Conservation (phyloP, 1,140 invertebrate genomes). For the Drosophila varians region DNA sequence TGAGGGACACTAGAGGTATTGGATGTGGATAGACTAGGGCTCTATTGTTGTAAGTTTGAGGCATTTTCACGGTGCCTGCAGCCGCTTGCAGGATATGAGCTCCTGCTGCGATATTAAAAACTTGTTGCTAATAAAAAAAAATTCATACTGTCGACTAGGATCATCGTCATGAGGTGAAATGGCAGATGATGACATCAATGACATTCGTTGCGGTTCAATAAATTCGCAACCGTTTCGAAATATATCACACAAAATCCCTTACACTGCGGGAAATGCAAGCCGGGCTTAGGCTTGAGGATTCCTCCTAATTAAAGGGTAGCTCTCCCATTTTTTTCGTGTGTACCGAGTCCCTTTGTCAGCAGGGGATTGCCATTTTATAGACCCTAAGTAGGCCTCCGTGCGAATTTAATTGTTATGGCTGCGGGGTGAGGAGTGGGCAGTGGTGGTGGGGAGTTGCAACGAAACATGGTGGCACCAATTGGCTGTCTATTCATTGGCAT, state of each 20-base stretch:
- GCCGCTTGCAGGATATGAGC: slow-evolving; percentile 35
- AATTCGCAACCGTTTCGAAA: slow-evolving; percentile 67
- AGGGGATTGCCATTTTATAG: slow-evolving; percentile 33
- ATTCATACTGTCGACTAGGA: slow-evolving; percentile 26
- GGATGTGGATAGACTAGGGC: slow-evolving; percentile 45
- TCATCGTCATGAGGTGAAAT: slow-evolving; percentile 33
- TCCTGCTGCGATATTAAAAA: slow-evolving; percentile 75
- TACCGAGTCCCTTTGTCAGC: not conserved
- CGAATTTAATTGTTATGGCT: slow-evolving; percentile 69
- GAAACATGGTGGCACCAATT: slow-evolving; percentile 40
- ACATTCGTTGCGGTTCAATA: slow-evolving; percentile 82
- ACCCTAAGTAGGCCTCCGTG: slow-evolving; percentile 68
- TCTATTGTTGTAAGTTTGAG: slow-evolving; percentile 67
- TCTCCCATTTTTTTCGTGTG: not conserved
- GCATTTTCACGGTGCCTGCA: slow-evolving; percentile 49
- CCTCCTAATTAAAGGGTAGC: too few species aligned
- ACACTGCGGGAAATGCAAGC: not conserved
- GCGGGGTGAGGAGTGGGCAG: slow-evolving; percentile 2
- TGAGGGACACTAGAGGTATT: slow-evolving; percentile 5
- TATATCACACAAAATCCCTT: not conserved
- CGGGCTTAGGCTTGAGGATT: not conserved
- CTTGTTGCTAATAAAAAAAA: slow-evolving; percentile 79
- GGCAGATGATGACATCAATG: slow-evolving; percentile 70
- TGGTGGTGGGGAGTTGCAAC: slow-evolving; percentile 4
- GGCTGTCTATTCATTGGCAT: slow-evolving; percentile 49